A percentile compares a stretch with the other conserved stretches of the same genome.
phyloP scores from a whole-genome alignment of 2,113 vertebrate genomes.

The Sapajus apella region DNA sequence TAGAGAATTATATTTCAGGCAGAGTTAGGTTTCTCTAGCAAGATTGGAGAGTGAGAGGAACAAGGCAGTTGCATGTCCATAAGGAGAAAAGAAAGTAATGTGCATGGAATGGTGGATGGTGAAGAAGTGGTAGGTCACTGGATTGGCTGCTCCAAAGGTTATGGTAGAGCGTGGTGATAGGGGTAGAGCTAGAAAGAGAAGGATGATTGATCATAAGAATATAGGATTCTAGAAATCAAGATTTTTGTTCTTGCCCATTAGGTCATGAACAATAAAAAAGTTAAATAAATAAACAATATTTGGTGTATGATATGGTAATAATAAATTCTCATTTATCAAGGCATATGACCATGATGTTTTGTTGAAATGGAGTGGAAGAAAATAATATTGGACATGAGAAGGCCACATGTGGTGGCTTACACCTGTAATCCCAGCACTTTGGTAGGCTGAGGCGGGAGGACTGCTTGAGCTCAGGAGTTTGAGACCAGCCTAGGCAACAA shows the following conservation, averaged over 20 bases:
- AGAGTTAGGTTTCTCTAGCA: neutral
- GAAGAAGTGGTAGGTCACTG: neutral
- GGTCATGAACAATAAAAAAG: too few species aligned
- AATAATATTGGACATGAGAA: neutral
- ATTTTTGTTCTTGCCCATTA: neutral
- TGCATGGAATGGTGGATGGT: neutral
- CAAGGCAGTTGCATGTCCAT: neutral
- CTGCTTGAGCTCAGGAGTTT: neutral
- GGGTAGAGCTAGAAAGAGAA: neutral
- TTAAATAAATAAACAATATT: too few species aligned
- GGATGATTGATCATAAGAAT: neutral
- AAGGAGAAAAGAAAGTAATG: neutral
- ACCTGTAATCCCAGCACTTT: neutral
- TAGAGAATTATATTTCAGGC: neutral
- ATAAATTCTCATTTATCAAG: neutral
- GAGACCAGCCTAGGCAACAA: neutral
- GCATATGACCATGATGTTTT: neutral
- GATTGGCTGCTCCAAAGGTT: neutral
- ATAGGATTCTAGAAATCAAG: neutral
- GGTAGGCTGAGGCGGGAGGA: neutral
- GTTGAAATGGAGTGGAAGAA: slow-evolving; percentile 8
- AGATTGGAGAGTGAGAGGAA: neutral
- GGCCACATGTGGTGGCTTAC: neutral
- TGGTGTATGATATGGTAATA: neutral
- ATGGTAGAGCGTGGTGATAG: neutral